phyloP scores from a whole-genome alignment of 2,797 vertebrate genomes.

The Pteronotus mesoamericanus region DNA sequence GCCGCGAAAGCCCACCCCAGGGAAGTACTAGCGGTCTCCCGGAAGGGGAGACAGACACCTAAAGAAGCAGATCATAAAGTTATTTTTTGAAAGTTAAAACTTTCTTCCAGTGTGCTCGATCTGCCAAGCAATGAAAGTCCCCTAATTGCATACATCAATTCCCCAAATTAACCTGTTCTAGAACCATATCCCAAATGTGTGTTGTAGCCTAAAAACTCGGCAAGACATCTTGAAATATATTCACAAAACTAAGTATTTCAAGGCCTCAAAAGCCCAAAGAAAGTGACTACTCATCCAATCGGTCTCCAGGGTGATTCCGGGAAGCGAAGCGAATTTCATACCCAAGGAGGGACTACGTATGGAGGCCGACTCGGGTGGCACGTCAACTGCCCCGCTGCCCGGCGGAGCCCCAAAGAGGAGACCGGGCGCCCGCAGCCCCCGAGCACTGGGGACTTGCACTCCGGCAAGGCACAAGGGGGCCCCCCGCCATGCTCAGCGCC shows the following conservation, averaged over 20 bases:
- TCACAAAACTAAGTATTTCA: not conserved
- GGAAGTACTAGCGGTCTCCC: not conserved
- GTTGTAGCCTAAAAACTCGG: not conserved
- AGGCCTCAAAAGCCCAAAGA: not conserved
- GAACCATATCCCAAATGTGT: not conserved
- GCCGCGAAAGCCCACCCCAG: no score
- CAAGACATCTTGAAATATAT: not conserved
- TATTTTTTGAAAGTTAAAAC: not conserved
- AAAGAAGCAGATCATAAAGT: not conserved
- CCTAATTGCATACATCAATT: not conserved
- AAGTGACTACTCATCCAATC: rapidly evolving
- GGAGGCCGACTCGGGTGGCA: not conserved
- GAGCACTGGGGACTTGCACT: not conserved
- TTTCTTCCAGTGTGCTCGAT: not conserved
- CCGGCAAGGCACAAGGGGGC: not conserved
- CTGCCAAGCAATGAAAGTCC: not conserved
- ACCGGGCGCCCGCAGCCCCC: not conserved
- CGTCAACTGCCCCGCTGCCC: not conserved
- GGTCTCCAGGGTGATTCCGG: not conserved
- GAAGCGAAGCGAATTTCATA: not conserved
- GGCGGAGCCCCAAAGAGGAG: not conserved
- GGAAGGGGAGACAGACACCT: not conserved
- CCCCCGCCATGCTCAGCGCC: not conserved
- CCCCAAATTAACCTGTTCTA: not conserved
- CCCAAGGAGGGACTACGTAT: rapidly evolving